These are phyloP conservation scores for Nasonia oneida DNA, from an alignment of 2,888 invertebrate species.

Conservation along the genomic window DNA sequence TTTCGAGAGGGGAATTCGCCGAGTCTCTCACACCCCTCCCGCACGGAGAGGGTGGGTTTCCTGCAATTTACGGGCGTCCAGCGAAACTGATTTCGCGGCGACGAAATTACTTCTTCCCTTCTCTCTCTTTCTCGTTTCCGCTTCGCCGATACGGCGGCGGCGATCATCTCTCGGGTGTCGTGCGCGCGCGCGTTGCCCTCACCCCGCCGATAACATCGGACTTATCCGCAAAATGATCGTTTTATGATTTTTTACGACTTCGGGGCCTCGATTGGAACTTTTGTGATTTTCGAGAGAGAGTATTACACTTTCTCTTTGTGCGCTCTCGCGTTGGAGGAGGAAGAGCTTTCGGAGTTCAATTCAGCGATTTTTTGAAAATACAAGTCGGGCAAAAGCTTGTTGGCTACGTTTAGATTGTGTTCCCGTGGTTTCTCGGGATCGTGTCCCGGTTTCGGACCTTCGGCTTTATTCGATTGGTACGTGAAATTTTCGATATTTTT, in stretches of 20 bases:
- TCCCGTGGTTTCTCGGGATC: not conserved
- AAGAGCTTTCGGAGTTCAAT: slow-evolving; percentile 35
- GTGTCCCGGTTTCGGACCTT: not conserved
- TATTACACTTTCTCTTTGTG: slow-evolving; percentile 42
- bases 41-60: slow-evolving; percentile 62
- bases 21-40: slow-evolving; percentile 1
- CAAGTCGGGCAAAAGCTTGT: not conserved
- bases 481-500: not conserved
- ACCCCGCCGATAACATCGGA: slow-evolving; percentile 45
- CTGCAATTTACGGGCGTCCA: slow-evolving; percentile 72
- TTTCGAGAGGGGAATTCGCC: slow-evolving; percentile 58
- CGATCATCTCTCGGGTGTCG: slow-evolving; percentile 58
- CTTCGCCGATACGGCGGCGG: not conserved
- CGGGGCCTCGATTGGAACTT: slow-evolving; percentile 47
- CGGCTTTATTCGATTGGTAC: not conserved
- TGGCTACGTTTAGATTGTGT: slow-evolving; percentile 13
- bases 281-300: slow-evolving; percentile 51
- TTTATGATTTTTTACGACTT: slow-evolving; percentile 62
- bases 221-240: slow-evolving; percentile 57
- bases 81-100: slow-evolving; percentile 72
- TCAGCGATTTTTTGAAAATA: slow-evolving; percentile 23
- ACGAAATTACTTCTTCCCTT: slow-evolving; percentile 68
- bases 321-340: not conserved
- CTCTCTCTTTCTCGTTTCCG: slow-evolving; percentile 13
- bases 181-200: not conserved